Conservation (phyloP, 1,140 invertebrate species). For the Drosophila arawakana region DNA sequence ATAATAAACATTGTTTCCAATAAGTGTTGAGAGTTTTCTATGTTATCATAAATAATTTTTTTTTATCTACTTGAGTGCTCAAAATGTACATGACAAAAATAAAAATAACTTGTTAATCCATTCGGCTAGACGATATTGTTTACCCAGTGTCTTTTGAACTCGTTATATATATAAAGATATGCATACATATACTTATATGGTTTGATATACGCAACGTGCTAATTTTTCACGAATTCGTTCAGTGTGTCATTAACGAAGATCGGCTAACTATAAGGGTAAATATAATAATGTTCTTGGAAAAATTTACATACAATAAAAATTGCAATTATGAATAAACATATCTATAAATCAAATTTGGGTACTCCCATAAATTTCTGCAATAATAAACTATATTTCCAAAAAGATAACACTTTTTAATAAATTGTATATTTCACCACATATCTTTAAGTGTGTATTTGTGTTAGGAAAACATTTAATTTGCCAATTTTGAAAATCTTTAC, state of each 20-base stretch:
- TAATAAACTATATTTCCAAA: too few relatives aligned
- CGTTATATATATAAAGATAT: not conserved
- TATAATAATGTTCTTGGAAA: conserved; percentile 8
- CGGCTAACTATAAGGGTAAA: conserved; percentile 32
- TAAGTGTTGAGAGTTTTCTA: too few relatives aligned
- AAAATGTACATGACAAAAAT: too few relatives aligned
- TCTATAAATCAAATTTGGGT: not conserved
- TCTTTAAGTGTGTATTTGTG: too few relatives aligned
- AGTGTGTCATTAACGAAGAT: conserved; percentile 28
- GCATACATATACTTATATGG: not conserved
- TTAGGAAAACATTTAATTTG: too few relatives aligned
- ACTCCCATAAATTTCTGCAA: too few relatives aligned
- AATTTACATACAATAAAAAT: not conserved
- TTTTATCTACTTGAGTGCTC: too few relatives aligned
- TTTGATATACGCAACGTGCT: conserved; percentile 4
- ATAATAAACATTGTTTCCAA: too few relatives aligned
- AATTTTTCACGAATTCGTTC: conserved; percentile 22
- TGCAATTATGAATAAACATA: not conserved
- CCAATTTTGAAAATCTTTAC: too few relatives aligned
- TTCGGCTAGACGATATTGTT: not conserved
- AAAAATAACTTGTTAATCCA: not conserved
- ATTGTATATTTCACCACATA: too few relatives aligned
- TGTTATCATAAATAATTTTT: too few relatives aligned
- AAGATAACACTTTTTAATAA: too few relatives aligned
- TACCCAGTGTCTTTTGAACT: not conserved